These are phyloP conservation scores for Daubentonia madagascariensis DNA, from an alignment of 2,113 vertebrate species.

Conservation along the genomic window DNA sequence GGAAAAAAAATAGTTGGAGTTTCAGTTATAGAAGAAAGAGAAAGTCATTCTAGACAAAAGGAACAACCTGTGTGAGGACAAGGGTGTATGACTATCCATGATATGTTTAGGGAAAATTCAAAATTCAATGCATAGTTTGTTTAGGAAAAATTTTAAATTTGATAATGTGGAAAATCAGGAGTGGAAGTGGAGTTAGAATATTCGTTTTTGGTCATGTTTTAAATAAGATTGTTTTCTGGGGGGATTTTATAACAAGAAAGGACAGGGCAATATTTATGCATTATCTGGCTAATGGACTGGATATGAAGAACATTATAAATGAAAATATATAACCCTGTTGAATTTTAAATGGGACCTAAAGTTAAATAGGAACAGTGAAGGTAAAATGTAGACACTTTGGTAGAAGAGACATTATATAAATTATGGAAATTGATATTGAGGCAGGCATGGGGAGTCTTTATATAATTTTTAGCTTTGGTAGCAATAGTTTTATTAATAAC, in stretches of 20 bases:
- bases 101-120: not conserved
- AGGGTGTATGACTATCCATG: too few species aligned
- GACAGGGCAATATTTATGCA: not conserved
- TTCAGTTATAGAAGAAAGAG: not conserved
- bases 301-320: not conserved
- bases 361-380: not conserved
- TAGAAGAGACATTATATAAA: not conserved
- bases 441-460: not conserved
- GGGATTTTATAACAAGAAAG: not conserved
- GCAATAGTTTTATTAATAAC: not conserved
- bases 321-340: too few species aligned
- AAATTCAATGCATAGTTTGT: too few species aligned
- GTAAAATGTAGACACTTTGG: not conserved
- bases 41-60: not conserved
- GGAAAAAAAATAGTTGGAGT: not conserved
- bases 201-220: not conserved
- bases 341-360: not conserved
- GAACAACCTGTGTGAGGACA: not conserved
- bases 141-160: too few species aligned
- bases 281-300: not conserved
- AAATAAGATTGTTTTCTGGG: not conserved
- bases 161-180: not conserved
- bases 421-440: not conserved
- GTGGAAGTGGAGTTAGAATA: not conserved
- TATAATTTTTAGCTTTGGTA: not conserved